Base-by-base conservation (phyloP, 2,113 vertebrate species). In the Gasterosteus aculeatus region DNA sequence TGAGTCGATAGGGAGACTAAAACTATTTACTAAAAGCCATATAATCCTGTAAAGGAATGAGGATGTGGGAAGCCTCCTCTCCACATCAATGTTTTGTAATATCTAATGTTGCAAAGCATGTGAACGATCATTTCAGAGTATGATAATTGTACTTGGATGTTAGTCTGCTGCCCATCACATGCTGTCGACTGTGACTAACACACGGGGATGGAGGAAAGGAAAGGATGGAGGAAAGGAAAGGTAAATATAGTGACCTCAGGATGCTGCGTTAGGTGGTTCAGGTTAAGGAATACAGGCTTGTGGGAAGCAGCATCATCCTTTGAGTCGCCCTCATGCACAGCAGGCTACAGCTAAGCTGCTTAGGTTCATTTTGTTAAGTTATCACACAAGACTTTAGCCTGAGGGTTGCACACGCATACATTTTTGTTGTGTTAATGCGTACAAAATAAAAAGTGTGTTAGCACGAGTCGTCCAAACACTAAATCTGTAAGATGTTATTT, bases 21-120 rank as follows among this genome's bases (percentile, higher is more conserved):
- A 80, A 77, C 39, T 1, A 51, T 61, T 76, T 31, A 78, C 44
- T 49, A 85, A 69, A 90, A 90, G 87, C 89, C 87, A 91, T 87
- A 84, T 49, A 62, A 68, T 47, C 69, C 46, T 74, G 53, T 80
- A 57, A 69, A 63, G 60, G 59, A 57, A 46, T 73, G 49, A 67
- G 54, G 81, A 69, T 73, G 59, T 76, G 63, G 19, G 77, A 72
- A 72, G 67, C 69, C 42, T 56, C 58, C 53, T 79, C 66, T 61
- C 46, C 47, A 49, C 77, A 5, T 72, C 39, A 57, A 77, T 72
- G 73, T 64, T 22, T 39, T 46, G 9, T 58, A 62, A 69, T 46
- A 15, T 77, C 7, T 44, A 18, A 66, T 56, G 53, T 72, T 73
- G 61, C 51, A 63, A 61, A 61, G 67, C 49, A 51, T 53, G 51